Evolutionary conservation across 2,888 invertebrate genomes (phyloP).

Genomic region (Ectemnius cavifrons): DNA sequence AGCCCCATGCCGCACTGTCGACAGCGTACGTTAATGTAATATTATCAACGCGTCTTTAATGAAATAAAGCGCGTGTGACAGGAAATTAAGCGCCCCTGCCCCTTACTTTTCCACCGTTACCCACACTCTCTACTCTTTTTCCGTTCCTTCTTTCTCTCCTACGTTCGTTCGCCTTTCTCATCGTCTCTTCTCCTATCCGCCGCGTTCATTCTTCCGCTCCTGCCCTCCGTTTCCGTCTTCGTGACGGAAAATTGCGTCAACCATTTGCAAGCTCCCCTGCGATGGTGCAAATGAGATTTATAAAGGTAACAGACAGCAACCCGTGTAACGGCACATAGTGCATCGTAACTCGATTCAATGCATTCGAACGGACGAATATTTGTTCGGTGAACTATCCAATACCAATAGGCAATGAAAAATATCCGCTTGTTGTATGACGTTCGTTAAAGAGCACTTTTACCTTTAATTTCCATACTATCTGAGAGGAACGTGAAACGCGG

Average conservation of each 20-base stretch:
- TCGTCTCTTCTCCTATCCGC: background rate
- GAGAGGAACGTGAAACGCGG: no score
- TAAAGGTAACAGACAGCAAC: conserved; percentile 34
- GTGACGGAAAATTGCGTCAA: conserved; percentile 38
- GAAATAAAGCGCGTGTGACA: conserved; percentile 64
- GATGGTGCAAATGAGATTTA: conserved; percentile 49
- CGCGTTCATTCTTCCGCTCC: background rate
- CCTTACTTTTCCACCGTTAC: conserved; percentile 9
- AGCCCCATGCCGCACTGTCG: conserved; percentile 10
- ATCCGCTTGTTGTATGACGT: no score
- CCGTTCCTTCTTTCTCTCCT: conserved; percentile 16
- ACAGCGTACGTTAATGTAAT: conserved; percentile 45
- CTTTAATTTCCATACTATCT: no score
- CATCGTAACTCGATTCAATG: no score
- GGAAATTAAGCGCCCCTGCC: conserved; percentile 65
- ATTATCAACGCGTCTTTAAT: conserved; percentile 68
- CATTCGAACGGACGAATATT: background rate
- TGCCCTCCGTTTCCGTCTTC: conserved; percentile 10
- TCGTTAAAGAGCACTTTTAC: no score
- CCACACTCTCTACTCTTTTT: conserved; percentile 22
- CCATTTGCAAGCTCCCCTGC: conserved; percentile 17
- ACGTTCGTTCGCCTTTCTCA: background rate
- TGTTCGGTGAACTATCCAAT: background rate
- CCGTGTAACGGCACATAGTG: background rate
- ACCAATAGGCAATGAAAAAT: no score